Base-by-base conservation (phyloP, 1,140 invertebrate species). In the Atta texana region DNA sequence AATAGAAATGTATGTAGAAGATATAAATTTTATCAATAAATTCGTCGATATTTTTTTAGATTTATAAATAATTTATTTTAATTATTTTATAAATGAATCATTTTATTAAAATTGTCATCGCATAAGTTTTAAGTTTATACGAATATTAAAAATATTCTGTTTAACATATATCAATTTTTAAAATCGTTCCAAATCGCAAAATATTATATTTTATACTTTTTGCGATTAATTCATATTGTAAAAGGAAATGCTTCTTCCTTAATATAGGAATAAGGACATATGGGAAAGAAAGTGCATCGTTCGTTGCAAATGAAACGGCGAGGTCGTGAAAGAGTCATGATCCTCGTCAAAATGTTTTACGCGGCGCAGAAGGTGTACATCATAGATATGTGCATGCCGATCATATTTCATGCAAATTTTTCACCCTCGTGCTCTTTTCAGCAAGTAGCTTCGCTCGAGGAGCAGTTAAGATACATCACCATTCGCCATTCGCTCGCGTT, bases 371-470 rank as follows among this genome's bases (percentile, higher is more conserved):
- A 87, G 87, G 77, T 39, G 86, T 84, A 82, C 59, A 61, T 87
- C 85, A 87, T 77, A 63, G 85, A 81, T 77, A 28, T 77, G 51
- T 72, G 53, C 34, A 71, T 57, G 81, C 21, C n/a, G 78, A 87
- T 89, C 77, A 84, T 89, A 89, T 87, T 89, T 89, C 86, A 89
- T 89, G 88, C 88, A 89, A 89, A 89, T 88, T 72, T 63, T 14
- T 16, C 53, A 68, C 16, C 71, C 68, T 53, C n/a, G 12, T 63
- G n/a, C 18, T 28, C 59, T 39, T 24, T 31, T 34, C 12, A 64
- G 63, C 55, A 55, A 84, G 66, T 78, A 85, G 66, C 72, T 74
- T 59, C 28, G 28, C 28, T 31, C 44, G 31, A 14, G 14, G 21
- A 28, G 39, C 39, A 16, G 10, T 49, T 57, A 14, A 31, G 21